phyloP scores from a whole-genome alignment of 2,113 vertebrate genomes.

The Zosterops borbonicus region DNA sequence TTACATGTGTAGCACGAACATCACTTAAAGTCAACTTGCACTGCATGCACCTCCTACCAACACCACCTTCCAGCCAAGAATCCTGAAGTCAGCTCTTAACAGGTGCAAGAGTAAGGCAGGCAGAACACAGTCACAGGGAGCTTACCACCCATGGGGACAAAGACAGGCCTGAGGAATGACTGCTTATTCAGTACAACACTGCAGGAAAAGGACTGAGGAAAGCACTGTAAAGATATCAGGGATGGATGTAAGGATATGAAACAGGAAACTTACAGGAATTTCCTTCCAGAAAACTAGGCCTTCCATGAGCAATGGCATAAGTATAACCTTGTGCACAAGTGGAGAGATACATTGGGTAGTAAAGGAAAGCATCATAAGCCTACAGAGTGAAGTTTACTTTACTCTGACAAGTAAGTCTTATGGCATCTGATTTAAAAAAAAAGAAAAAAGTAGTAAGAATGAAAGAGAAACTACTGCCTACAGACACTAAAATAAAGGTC shows the following conservation, averaged over 20 bases:
- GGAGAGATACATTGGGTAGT: not conserved
- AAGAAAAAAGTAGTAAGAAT: not conserved
- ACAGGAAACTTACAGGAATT: not conserved
- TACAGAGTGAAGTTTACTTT: not conserved
- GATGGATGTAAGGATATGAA: not conserved
- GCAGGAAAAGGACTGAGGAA: not conserved
- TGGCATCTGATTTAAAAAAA: not conserved
- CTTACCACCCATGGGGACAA: not conserved
- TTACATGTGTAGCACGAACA: fast-evolving
- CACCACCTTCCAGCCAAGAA: not conserved
- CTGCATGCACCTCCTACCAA: not conserved
- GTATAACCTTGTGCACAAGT: not conserved
- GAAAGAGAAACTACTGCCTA: not conserved
- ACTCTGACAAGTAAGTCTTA: not conserved
- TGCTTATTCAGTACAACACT: not conserved
- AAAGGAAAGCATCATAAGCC: not conserved
- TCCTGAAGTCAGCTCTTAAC: not conserved
- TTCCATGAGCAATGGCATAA: not conserved
- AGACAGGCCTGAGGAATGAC: not conserved
- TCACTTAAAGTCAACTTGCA: not conserved
- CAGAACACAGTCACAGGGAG: fast-evolving
- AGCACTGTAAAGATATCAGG: not conserved
- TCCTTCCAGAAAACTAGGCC: not conserved
- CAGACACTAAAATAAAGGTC: not conserved
- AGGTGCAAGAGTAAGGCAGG: not conserved